phyloP scores from a whole-genome alignment of 2,113 vertebrate genomes.

The Ramphastos sulfuratus region DNA sequence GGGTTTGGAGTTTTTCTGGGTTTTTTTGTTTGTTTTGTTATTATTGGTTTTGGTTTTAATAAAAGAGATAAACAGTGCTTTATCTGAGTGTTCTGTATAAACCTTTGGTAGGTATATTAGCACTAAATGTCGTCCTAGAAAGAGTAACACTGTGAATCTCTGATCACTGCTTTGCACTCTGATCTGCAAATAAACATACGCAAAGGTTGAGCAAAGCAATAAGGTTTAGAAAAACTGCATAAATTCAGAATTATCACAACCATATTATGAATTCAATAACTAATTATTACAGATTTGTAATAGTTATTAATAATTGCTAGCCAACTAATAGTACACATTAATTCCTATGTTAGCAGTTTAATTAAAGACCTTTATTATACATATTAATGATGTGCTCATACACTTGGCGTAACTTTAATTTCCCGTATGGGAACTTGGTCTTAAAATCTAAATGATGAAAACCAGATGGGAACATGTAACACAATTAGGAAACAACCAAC shows the following conservation, averaged over 20 bases:
- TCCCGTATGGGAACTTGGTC: not conserved
- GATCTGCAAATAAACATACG: constrained; percentile 4
- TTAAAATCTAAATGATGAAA: not conserved
- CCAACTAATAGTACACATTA: not conserved
- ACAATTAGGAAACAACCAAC: not conserved
- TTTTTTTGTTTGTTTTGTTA: not conserved
- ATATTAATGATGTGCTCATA: not conserved
- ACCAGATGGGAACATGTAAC: not conserved
- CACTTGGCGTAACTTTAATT: not conserved
- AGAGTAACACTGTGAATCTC: not conserved
- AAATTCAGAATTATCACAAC: not conserved
- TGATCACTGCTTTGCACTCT: not conserved
- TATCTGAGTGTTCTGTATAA: not conserved
- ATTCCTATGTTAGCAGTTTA: not conserved
- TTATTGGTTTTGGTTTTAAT: not conserved
- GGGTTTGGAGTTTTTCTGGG: not conserved
- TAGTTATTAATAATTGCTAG: not conserved
- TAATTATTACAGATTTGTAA: not conserved
- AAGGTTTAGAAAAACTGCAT: not conserved
- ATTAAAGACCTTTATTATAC: not conserved
- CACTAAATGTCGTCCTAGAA: not conserved
- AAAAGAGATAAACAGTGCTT: not conserved
- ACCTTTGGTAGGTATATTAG: not conserved
- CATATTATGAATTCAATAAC: not conserved
- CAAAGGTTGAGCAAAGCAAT: not conserved